Evolutionary conservation across 2,888 invertebrate species (phyloP).

Genomic region (Pristionchus japonicus): DNA sequence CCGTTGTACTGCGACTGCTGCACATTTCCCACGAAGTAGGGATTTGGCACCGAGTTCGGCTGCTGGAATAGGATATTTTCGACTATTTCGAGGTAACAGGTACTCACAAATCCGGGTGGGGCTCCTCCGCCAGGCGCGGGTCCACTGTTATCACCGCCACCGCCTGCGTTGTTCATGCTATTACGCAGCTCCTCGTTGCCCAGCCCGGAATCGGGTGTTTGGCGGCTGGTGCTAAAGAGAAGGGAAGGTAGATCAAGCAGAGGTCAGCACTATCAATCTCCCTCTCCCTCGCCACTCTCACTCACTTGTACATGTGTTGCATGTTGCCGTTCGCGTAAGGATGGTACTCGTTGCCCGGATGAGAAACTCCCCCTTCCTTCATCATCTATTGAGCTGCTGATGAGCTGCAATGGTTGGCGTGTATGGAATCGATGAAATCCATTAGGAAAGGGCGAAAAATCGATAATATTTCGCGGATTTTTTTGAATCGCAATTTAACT

Average conservation of each 20-base stretch:
- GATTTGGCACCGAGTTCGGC: background rate
- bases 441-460: background rate
- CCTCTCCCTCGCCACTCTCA: background rate
- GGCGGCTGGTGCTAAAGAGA: slow-evolving; percentile 1
- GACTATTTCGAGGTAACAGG: background rate
- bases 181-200: slow-evolving; percentile 31
- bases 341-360: slow-evolving; percentile 7
- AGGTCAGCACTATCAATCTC: background rate
- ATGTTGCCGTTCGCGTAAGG: slow-evolving; percentile 34
- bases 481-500: background rate
- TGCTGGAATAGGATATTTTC: background rate
- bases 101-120: slow-evolving; percentile 30
- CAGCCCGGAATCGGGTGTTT: slow-evolving; percentile 45
- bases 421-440: background rate
- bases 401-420: background rate
- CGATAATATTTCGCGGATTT: background rate
- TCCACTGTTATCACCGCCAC: background rate
- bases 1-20: slow-evolving; percentile 21
- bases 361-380: slow-evolving; percentile 11
- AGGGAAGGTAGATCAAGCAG: background rate
- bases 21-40: background rate
- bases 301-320: slow-evolving; percentile 14
- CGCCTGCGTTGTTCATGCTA: slow-evolving; percentile 30
- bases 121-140: background rate
- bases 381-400: slow-evolving; percentile 11